Evolutionary conservation across 2,888 invertebrate species (phyloP), one percentile per base, ranked within the genome.

Genomic region (Deilephila porcellus): DNA sequence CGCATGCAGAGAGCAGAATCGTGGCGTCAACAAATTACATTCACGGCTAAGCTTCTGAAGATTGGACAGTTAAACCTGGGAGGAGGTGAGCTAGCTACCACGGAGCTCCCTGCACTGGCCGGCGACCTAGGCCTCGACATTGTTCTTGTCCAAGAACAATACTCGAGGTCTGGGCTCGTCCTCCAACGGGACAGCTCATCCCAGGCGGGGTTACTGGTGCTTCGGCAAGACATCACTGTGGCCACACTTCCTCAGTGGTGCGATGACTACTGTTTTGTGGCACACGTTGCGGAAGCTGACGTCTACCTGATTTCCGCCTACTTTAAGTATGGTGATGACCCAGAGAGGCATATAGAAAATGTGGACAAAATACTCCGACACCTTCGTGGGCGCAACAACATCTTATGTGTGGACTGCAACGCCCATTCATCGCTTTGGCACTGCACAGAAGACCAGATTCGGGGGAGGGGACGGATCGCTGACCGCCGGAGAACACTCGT

Each of bases 391-490:
- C 34, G 14, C 0, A 52, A 19, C 0, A 73, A 83, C 0, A 7
- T 84, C 0, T 62, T 84, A 0, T 78, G 80, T 0, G 75, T 75
- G 0, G 85, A 85, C 72, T 62, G 64, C 5, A 85, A 85, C 34
- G 78, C 84, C 0, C 82, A 84, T 73, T 85, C 83, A 0, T 82
- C 82, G 0, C 4, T 83, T 19, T 85, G 83, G 81, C 73, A 76
- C 63, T 79, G 78, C 0, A 8, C 25, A 0, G 37, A 29, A 0
- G 53, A 75, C 0, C 81, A 83, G 0, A 80, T 72, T 1, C 19
- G 3, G 0, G 81, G 82, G 0, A 32, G 79, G 0, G 82, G 84
- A 0, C 75, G 56, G 0, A 78, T 79, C 17, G 37, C 53, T 1
- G 73, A 60, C 3, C 17, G 32, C 17, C 53, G 73, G 17, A 64